Percentiles rank a stretch among this genome's conserved stretches.
Conservation (phyloP, 1,140 invertebrate genomes). For the Batillaria attramentaria region DNA sequence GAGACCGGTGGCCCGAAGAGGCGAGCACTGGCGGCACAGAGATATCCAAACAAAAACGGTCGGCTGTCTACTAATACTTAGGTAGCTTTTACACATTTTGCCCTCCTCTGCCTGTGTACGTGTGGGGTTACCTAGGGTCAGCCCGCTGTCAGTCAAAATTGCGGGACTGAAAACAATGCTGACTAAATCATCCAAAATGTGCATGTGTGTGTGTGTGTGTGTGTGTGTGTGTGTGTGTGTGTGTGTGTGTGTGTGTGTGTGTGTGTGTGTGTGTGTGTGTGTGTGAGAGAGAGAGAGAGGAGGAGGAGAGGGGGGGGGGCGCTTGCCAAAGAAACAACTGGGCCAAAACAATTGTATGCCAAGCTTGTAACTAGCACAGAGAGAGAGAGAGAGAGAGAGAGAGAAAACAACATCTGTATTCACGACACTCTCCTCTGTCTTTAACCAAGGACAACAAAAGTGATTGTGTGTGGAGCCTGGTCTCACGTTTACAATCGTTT, state of each 20-base stretch:
- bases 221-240: not conserved
- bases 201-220: not conserved
- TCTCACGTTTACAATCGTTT: not conserved
- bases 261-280: not conserved
- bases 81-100: not conserved
- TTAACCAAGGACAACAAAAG: not conserved
- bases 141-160: not conserved
- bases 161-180: not conserved
- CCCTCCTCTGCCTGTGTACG: not conserved
- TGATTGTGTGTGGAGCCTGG: not conserved
- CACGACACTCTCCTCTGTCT: not conserved
- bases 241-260: not conserved
- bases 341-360: not conserved
- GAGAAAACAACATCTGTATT: not conserved
- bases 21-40: not conserved
- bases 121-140: not conserved
- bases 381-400: too few species aligned
- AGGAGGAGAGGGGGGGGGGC: not conserved
- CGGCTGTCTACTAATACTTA: not conserved
- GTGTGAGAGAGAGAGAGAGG: not conserved
- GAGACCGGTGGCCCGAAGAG: too few species aligned
- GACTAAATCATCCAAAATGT: not conserved
- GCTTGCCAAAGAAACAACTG: not conserved
- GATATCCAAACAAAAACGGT: not conserved
- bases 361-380: not conserved